These are phyloP conservation scores for Sebastes schlegelii DNA, from an alignment of 2,113 vertebrate genomes.

Conservation along the genomic window DNA sequence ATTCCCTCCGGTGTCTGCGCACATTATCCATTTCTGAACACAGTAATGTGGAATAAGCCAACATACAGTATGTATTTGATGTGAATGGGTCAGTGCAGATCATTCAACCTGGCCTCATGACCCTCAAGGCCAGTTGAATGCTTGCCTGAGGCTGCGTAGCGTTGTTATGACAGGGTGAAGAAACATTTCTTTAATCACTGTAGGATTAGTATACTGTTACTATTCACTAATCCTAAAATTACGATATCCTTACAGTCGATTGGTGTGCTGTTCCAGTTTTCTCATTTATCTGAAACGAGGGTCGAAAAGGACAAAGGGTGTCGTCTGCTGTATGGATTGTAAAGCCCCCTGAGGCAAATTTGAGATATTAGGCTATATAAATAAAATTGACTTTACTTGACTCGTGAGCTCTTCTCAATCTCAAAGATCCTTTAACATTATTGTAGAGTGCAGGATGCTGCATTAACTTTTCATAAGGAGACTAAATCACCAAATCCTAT, in stretches of 20 bases:
- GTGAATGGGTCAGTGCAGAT: background rate
- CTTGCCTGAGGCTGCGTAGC: background rate
- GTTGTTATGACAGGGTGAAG: background rate
- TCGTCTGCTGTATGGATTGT: background rate
- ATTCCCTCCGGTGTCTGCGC: background rate
- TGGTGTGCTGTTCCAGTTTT: background rate
- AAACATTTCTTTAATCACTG: background rate
- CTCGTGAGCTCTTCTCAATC: background rate
- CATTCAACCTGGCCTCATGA: background rate
- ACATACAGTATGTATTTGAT: background rate
- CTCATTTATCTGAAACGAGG: background rate
- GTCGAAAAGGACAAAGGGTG: background rate
- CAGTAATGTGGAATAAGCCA: background rate
- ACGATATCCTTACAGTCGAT: background rate
- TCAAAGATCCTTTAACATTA: background rate
- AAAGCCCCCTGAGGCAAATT: background rate
- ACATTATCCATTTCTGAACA: background rate
- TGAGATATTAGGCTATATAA: background rate
- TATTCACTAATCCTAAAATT: background rate
- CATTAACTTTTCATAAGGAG: background rate
- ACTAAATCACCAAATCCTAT: conserved; percentile 6
- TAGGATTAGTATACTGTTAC: background rate
- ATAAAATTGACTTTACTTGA: background rate
- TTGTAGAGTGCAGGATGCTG: background rate
- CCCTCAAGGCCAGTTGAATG: background rate